Base-by-base conservation (phyloP, 1,140 invertebrate genomes). In the Cotesia glomerata region DNA sequence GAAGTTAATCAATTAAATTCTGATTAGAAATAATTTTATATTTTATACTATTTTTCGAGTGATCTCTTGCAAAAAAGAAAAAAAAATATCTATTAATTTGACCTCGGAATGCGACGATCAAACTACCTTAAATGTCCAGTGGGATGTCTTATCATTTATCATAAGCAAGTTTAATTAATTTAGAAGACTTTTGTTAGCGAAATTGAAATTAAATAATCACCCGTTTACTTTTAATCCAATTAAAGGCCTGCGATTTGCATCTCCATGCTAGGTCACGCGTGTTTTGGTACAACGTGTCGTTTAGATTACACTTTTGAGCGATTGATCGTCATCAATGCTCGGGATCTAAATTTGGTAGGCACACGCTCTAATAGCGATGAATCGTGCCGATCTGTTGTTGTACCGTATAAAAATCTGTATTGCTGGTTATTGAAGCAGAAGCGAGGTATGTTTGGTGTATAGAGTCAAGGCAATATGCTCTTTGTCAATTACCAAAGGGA, bases 361-460 rank as follows among this genome's bases (percentile, higher is more conserved):
- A 74, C 59, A 67, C 68, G 69, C 18, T 58, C 18, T 14, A 64
- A 18, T 16, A 16, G 11, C 45, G 51, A 61, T 63, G 65, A 73
- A 67, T 73, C 74, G 74, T 75, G 74, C 71, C 66, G 18, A 73
- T 56, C 52, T 39, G 49, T 74, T 73, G 11, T 58, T 66, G 65
- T 76, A 65, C 56, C 56, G 75, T 77, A 80, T 79, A 80, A 45
- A 45, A 45, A 45, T 45, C 7, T 45, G 11, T 45, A 45, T 45
- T 71, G 39, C 65, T 75, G 64, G 72, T 72, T 82, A 82, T 56
- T 79, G 74, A 75, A 63, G 80, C 78, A 82, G 80, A 73, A 84
- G 72, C 63, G 73, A 80, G 72, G 72, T 62, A 39, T 74, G 58
- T 72, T 71, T 72, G 59, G 58, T 51, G 39, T 45, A 5, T 45